Base-by-base conservation (phyloP, 2,888 invertebrate species). In the Ophion ventricosus region DNA sequence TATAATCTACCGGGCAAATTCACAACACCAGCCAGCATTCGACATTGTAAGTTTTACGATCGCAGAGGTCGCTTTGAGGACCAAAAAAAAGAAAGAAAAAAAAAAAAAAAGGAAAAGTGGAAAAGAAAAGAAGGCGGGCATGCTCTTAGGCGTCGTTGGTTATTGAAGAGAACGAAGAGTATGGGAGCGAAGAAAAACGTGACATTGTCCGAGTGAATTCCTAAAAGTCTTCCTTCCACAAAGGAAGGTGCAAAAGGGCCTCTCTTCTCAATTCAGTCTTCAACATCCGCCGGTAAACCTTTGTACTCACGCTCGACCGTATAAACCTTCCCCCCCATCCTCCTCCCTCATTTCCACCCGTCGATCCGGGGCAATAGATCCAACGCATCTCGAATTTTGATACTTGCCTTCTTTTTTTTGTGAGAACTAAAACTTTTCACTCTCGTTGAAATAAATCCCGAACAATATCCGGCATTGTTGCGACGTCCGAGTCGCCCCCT, bases 341-440 rank as follows among this genome's bases (percentile, higher is more conserved):
- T 7, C 26, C 20, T 82, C 54, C n/a, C n/a, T n/a, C n/a, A n/a
- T n/a, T n/a, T n/a, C n/a, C n/a, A n/a, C n/a, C n/a, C n/a, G n/a
- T n/a, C n/a, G n/a, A n/a, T n/a, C n/a, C n/a, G n/a, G n/a, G 87
- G 89, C 17, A 17, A 49, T 88, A 88, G 87, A 88, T 88, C 88
- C 89, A 88, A 87, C 88, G 87, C 87, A 86, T 85, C 86, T 85
- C 88, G 89, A 89, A 90, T 88, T 88, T 89, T 56, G 43, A 87
- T 87, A 87, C 84, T 87, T 87, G 63, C 29, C 72, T 66, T 67
- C 35, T 66, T 75, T 64, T 54, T 63, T 29, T 35, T 29, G 20
- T 35, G 35, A 40, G 20, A 66, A 40, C 29, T 29, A 17, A 49
- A 49, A 49, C 17, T 49, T 49, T 8, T 7, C n/a, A 1, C 35